Evolutionary conservation across 2,888 invertebrate genomes (phyloP), one percentile per base, ranked within the genome.

Genomic region (Nomada fabriciana): DNA sequence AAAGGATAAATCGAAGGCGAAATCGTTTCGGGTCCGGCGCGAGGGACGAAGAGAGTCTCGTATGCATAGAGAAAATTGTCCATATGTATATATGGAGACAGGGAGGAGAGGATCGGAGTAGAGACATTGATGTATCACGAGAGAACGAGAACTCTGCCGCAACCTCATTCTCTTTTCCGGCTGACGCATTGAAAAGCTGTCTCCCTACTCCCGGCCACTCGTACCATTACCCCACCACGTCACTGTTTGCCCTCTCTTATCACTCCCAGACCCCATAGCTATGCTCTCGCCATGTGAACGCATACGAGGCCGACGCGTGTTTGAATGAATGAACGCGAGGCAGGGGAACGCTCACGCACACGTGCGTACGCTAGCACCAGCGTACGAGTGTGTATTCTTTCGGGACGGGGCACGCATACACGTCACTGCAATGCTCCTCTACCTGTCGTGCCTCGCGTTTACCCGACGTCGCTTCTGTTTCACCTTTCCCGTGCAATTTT

Each of bases 151-250:
- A 86, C 88, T 84, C 76, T 63, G 82, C 82, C 84, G 85, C 85
- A 88, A 86, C 88, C 88, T 87, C 88, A 82, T 87, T 88, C 87
- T 83, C 86, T 79, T 85, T 86, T 86, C 86, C 85, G 85, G 85
- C 86, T 86, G 78, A 78, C 83, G 79, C 82, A 85, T 81, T 85
- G 83, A 85, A 85, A 81, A 83, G 74, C 83, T 74, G 77, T 78
- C 77, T 59, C 81, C 64, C 73, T 23, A 50, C 55, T 61, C 63
- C 15, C 55, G 61, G 47, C 60, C 29, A 1, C 29, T 47, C 10
- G 20, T 15, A 13, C 20, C 20, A 9, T n/a, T 13, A 18, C 73
- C 71, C 74, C 42, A 55, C 43, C 69, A 15, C 43, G 47, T 59
- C 29, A 15, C 23, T 23, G 47, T 65, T 36, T 47, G 25, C 50